These are phyloP conservation scores for Coelogynopora nodosa DNA, from an alignment of 2,888 invertebrate genomes.

Conservation along the genomic window DNA sequence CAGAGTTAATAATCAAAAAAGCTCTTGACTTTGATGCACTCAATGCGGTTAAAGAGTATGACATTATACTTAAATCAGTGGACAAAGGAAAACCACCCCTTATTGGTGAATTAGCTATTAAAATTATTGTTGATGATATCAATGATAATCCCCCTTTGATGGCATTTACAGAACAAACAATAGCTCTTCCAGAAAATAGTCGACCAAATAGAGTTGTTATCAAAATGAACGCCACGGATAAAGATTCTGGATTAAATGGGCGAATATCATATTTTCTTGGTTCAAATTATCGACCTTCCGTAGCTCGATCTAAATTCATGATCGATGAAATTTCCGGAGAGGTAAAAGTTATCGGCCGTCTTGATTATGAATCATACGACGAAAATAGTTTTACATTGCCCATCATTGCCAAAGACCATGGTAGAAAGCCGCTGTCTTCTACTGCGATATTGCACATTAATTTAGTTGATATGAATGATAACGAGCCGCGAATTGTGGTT, in stretches of 20 bases:
- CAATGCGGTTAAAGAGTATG: not conserved
- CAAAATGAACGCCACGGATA: constrained; percentile 11
- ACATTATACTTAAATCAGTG: not conserved
- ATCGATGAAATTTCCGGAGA: constrained; percentile 26
- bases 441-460: constrained; percentile 12
- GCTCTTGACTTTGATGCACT: constrained; percentile 5
- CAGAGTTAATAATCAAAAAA: not conserved
- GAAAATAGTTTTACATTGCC: constrained; percentile 4
- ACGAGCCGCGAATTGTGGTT: constrained; percentile 36
- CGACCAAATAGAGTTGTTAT: not conserved
- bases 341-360: not conserved
- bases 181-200: constrained; percentile 30
- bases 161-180: not conserved
- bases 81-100: not conserved
- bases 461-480: constrained; percentile 33
- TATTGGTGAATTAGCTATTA: not conserved
- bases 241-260: constrained; percentile 34
- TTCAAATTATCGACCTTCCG: not conserved
- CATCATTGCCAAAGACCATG: constrained; percentile 34
- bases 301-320: not conserved
- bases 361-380: constrained; percentile 34
- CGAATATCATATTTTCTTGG: constrained; percentile 29
- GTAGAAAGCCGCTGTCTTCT: constrained; percentile 16
- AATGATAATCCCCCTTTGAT: constrained; percentile 40
- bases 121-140: not conserved